Percentiles rank a stretch among this genome's conserved stretches.
These are phyloP conservation scores for Eugnorisma glareosa DNA, from an alignment of 2,888 invertebrate genomes.

Conservation along the genomic window DNA sequence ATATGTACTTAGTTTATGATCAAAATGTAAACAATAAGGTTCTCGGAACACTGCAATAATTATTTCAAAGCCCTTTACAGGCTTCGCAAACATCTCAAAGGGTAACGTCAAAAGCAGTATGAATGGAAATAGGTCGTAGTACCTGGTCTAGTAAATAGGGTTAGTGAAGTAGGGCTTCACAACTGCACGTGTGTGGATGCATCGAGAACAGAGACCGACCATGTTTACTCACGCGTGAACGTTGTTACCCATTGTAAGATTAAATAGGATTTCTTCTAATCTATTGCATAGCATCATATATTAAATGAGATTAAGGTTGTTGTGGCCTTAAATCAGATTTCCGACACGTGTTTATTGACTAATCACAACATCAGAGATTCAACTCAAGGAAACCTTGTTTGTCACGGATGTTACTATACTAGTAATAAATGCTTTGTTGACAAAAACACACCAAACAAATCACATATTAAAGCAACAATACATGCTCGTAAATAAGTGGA, in stretches of 20 bases:
- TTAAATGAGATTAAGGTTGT: slow-evolving; percentile 43
- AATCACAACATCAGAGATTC: slow-evolving; percentile 17
- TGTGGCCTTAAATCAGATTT: slow-evolving; percentile 19
- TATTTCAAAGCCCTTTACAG: slow-evolving; percentile 38
- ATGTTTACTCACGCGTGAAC: slow-evolving; percentile 78
- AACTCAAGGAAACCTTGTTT: slow-evolving; percentile 36
- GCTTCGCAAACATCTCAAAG: slow-evolving; percentile 43
- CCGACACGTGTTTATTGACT: background rate
- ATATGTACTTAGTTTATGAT: background rate
- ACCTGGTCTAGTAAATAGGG: slow-evolving; percentile 83
- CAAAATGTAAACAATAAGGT: slow-evolving; percentile 4
- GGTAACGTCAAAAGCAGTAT: slow-evolving; percentile 56
- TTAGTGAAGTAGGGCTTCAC: slow-evolving; percentile 85
- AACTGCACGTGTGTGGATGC: slow-evolving; percentile 77
- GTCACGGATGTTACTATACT: slow-evolving; percentile 48
- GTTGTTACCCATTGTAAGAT: slow-evolving; percentile 66
- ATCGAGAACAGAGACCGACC: slow-evolving; percentile 72
- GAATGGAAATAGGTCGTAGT: slow-evolving; percentile 76
- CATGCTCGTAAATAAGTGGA: slow-evolving; percentile 25
- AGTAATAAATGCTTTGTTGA: slow-evolving; percentile 44
- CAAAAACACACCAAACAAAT: slow-evolving; percentile 43
- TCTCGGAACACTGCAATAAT: slow-evolving; percentile 27
- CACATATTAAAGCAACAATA: slow-evolving; percentile 45
- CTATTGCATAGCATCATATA: slow-evolving; percentile 26
- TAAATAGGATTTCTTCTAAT: slow-evolving; percentile 58